Conservation (phyloP, 2,888 invertebrate species). For the Drosophila mettleri region DNA sequence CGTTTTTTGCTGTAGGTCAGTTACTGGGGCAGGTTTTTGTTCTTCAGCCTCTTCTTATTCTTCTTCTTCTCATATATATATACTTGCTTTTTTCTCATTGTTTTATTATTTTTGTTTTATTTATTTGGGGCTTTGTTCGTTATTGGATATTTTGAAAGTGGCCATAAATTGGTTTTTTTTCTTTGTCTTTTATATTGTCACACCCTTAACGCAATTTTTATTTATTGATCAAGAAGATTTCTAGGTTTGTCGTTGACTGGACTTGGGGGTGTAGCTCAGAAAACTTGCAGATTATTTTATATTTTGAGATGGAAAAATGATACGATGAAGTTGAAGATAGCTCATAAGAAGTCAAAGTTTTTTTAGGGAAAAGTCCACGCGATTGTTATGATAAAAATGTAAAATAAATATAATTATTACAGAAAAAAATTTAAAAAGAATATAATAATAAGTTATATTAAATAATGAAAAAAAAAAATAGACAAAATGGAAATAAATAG, state of each 20-base stretch:
- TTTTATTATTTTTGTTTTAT: slow-evolving; percentile 13
- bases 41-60: slow-evolving; percentile 20
- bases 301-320: neutral
- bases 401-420: neutral
- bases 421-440: too few relatives aligned
- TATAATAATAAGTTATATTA: too few relatives aligned
- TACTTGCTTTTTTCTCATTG: slow-evolving; percentile 30
- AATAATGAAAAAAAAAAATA: too few relatives aligned
- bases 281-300: slow-evolving; percentile 36
- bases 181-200: slow-evolving; percentile 4
- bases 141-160: slow-evolving; percentile 68
- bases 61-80: slow-evolving; percentile 5
- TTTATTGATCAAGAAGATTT: too few relatives aligned
- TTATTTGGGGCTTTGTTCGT: slow-evolving; percentile 36
- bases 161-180: slow-evolving; percentile 55
- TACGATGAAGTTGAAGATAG: too few relatives aligned
- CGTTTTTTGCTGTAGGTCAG: slow-evolving; percentile 67
- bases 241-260: slow-evolving; percentile 50
- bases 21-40: slow-evolving; percentile 66
- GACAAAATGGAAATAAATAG: too few relatives aligned
- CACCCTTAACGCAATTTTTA: slow-evolving; percentile 16
- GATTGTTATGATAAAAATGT: neutral
- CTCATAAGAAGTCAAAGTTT: too few relatives aligned
- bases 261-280: neutral
- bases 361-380: too few relatives aligned